phyloP scores from a whole-genome alignment of 2,113 vertebrate species.

The Zosterops lateralis region DNA sequence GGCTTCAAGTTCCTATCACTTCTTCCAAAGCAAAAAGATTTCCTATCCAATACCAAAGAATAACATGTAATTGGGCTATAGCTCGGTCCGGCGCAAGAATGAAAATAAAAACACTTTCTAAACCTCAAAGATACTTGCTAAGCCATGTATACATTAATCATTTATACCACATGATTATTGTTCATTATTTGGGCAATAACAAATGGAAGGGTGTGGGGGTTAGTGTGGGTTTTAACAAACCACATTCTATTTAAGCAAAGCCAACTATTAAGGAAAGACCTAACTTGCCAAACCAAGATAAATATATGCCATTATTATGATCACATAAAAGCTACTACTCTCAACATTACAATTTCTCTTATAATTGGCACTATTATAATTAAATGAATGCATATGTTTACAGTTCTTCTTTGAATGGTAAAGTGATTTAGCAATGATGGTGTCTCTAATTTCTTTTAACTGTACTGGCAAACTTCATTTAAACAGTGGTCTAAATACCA shows the following conservation, averaged over 20 bases:
- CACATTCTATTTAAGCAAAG: slow-evolving; percentile 86
- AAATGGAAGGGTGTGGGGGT: slow-evolving; percentile 82
- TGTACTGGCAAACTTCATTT: slow-evolving; percentile 79
- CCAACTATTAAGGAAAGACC: slow-evolving; percentile 83
- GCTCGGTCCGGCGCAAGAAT: slow-evolving; percentile 60
- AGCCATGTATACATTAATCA: slow-evolving; percentile 83
- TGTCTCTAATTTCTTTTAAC: slow-evolving; percentile 85
- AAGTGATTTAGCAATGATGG: slow-evolving; percentile 84
- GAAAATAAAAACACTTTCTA: slow-evolving; percentile 79
- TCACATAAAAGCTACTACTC: slow-evolving; percentile 83
- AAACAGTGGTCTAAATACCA: slow-evolving; percentile 78
- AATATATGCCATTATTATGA: slow-evolving; percentile 87
- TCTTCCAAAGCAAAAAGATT: slow-evolving; percentile 6
- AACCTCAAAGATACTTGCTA: slow-evolving; percentile 76
- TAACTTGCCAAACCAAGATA: slow-evolving; percentile 91
- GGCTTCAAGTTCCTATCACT: background rate
- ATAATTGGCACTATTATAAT: slow-evolving; percentile 85
- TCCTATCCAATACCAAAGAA: slow-evolving; percentile 8
- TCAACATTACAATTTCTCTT: slow-evolving; percentile 79
- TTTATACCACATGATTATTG: slow-evolving; percentile 80
- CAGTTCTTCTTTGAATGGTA: slow-evolving; percentile 78
- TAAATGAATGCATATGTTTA: slow-evolving; percentile 88
- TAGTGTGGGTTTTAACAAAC: slow-evolving; percentile 84
- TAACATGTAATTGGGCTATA: slow-evolving; percentile 62
- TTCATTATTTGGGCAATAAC: slow-evolving; percentile 81